Conservation (phyloP, 2,113 vertebrate species). For the Actenoides hombroni region DNA sequence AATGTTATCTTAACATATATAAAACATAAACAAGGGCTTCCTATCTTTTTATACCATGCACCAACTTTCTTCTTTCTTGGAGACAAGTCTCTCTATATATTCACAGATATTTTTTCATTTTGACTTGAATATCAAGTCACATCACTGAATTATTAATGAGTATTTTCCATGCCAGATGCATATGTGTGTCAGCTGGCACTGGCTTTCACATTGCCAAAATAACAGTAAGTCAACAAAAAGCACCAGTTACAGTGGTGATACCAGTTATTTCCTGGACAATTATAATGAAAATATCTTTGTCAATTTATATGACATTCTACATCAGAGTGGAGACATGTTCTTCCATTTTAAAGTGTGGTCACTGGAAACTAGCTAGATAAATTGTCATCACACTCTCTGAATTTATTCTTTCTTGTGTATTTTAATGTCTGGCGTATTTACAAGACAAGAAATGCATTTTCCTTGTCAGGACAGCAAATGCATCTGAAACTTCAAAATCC, state of each 20-base stretch:
- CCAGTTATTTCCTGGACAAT: background rate
- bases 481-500: background rate
- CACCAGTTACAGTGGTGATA: background rate
- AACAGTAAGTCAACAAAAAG: background rate
- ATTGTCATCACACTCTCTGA: background rate
- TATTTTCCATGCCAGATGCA: background rate
- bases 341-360: background rate
- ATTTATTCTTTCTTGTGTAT: background rate
- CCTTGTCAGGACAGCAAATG: background rate
- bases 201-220: background rate
- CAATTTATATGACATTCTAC: background rate
- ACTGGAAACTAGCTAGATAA: background rate
- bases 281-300: background rate
- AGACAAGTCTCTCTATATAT: background rate
- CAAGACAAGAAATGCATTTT: background rate
- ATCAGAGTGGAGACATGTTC: background rate
- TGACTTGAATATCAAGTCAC: background rate
- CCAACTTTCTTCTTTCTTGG: background rate
- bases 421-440: background rate
- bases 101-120: background rate
- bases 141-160: background rate
- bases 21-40: background rate
- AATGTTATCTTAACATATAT: accelerated
- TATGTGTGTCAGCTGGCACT: background rate
- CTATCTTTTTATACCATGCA: background rate